Evolutionary conservation across 2,113 vertebrate genomes (phyloP), one percentile per base, ranked within the genome.

Genomic region (Mormyrus iriodes): DNA sequence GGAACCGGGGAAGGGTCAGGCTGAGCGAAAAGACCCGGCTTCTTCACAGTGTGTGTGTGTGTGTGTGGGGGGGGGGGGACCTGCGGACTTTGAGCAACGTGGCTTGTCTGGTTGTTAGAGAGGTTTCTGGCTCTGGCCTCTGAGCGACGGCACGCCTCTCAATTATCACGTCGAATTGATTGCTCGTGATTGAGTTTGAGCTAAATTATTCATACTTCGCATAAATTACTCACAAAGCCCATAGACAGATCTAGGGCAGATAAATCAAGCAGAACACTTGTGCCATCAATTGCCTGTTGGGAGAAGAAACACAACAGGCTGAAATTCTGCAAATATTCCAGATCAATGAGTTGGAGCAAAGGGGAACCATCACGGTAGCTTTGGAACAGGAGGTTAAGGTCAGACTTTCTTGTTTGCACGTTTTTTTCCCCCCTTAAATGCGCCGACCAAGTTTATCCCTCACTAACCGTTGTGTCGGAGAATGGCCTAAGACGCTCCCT

Each of bases 191-290:
- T 89, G 82, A 90, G 90, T 91, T 92, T 89, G 90, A 90, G 88
- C 86, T 91, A 88, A 91, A 92, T 93, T 91, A 92, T 92, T 92
- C 91, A 93, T 91, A 88, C 90, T 90, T 90, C 76, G 83, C 46
- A 31, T 35, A 88, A 89, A 85, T 85, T 49, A 85, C 53, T 89
- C 79, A 48, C 12, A 79, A 21, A 52, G 53, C 39, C 82, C 73
- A 88, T 88, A 83, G 88, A 24, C 42, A 91, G 91, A 93, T 92
- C 52, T 88, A 90, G 91, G 91, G 35, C 91, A 91, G 90, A 92
- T 92, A 91, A 92, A 91, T 92, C 89, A 91, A 87, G 83, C 79
- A 24, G 73, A 82, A 89, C 88, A 87, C 73, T n/a, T 53, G 87
- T 84, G 86, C 90, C 88, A 89, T 58, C 91, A 91, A 8, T 17